Evolutionary conservation across 2,797 vertebrate genomes (phyloP).

Genomic region (Antennarius maculatus): DNA sequence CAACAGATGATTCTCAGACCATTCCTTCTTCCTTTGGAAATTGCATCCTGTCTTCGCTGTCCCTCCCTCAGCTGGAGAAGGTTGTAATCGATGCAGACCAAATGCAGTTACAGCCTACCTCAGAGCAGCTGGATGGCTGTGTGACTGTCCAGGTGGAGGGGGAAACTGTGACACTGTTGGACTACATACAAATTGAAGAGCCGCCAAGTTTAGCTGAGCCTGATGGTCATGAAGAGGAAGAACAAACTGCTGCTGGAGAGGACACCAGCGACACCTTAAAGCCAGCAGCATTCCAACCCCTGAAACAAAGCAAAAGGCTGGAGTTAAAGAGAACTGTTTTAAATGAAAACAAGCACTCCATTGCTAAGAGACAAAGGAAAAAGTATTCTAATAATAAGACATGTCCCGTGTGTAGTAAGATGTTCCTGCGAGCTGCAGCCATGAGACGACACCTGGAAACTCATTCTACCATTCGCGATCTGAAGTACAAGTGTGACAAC

Average conservation of each 20-base stretch:
- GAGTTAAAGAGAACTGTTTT: slow-evolving; percentile 62
- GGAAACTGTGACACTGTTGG: slow-evolving; percentile 70
- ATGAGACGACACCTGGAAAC: slow-evolving; percentile 78
- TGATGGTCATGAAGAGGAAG: slow-evolving; percentile 33
- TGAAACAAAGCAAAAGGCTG: slow-evolving; percentile 74
- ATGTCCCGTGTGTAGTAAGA: slow-evolving; percentile 73
- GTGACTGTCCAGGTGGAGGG: slow-evolving; percentile 76
- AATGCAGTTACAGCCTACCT: slow-evolving; percentile 54
- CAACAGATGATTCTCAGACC: slow-evolving; percentile 63
- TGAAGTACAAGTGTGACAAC: slow-evolving; percentile 72
- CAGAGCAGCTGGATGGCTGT: slow-evolving; percentile 65
- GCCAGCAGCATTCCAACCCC: slow-evolving; percentile 71
- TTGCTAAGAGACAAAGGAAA: slow-evolving; percentile 56
- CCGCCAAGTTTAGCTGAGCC: slow-evolving; percentile 40
- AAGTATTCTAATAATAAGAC: slow-evolving; percentile 71
- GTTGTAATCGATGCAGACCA: slow-evolving; percentile 69
- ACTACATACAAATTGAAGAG: slow-evolving; percentile 75
- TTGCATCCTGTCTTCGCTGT: slow-evolving; percentile 76
- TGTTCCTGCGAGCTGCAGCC: slow-evolving; percentile 73
- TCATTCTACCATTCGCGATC: slow-evolving; percentile 69
- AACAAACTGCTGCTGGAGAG: slow-evolving; percentile 4
- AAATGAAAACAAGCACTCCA: slow-evolving; percentile 28
- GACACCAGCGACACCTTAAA: slow-evolving; percentile 49
- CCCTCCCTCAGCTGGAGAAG: slow-evolving; percentile 75
- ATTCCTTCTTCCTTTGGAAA: slow-evolving; percentile 75